Evolutionary conservation across 1,140 invertebrate species (phyloP).

Genomic region (Musca vetustissima): DNA sequence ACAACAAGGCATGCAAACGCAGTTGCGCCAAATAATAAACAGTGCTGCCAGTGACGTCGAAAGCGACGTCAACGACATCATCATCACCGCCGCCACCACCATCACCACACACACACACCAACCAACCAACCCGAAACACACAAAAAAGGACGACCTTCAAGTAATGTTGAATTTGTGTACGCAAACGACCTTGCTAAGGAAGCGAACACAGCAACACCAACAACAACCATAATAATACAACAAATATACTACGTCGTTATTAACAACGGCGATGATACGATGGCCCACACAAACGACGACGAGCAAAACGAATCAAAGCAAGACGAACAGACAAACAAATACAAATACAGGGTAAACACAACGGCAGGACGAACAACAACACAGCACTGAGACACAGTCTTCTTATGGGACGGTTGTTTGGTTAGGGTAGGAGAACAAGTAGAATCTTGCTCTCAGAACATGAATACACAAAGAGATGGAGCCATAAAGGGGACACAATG

Average conservation of each 20-base stretch:
- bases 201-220: conserved; percentile 24
- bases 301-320: background rate
- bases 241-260: conserved; percentile 3
- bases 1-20: background rate
- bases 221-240: conserved; percentile 10
- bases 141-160: conserved; percentile 56
- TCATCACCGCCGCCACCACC: background rate
- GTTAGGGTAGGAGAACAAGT: no score
- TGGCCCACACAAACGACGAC: conserved; percentile 5
- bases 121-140: background rate
- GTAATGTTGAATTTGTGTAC: conserved; percentile 56
- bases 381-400: no score
- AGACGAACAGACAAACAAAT: background rate
- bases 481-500: no score
- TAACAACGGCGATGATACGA: conserved; percentile 15
- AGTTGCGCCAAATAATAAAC: background rate
- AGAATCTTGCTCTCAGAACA: no score
- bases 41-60: background rate
- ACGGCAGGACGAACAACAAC: no score
- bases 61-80: background rate
- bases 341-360: no score
- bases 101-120: conserved; percentile 3
- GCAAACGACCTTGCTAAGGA: conserved; percentile 56
- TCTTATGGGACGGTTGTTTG: no score
- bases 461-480: no score